Percentiles rank a stretch among this genome's conserved stretches.
Conservation (phyloP, 2,113 vertebrate genomes). For the Craseonycteris thonglongyai region DNA sequence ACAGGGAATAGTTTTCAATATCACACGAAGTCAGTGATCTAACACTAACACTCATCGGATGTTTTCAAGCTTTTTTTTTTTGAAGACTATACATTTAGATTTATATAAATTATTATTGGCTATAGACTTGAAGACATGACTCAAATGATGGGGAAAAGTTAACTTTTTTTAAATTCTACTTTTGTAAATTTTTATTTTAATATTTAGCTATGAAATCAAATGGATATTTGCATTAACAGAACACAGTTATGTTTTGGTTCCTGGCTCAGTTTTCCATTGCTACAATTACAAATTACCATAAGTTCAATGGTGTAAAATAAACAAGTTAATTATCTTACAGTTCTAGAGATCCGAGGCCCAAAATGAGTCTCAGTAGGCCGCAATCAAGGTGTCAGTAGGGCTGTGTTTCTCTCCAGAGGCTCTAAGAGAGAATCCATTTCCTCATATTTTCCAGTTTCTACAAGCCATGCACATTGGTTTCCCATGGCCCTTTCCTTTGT, state of each 20-base stretch:
- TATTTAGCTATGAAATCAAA: background rate
- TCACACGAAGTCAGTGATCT: background rate
- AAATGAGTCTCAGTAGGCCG: background rate
- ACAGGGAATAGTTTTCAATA: background rate
- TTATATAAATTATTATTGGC: background rate
- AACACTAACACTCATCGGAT: background rate
- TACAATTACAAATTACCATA: background rate
- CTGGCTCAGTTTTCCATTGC: background rate
- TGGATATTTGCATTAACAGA: background rate
- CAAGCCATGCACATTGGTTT: background rate
- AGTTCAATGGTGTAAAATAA: background rate
- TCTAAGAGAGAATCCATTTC: background rate
- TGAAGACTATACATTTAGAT: background rate
- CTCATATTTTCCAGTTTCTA: background rate
- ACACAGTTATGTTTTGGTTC: background rate
- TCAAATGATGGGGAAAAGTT: background rate
- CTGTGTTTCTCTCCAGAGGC: background rate
- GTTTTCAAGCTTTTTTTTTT: background rate
- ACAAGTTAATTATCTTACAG: background rate
- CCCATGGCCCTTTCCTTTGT: no score
- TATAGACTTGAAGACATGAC: background rate
- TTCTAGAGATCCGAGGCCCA: background rate
- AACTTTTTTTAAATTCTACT: background rate
- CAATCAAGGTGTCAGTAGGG: background rate
- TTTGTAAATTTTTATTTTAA: no score